Conservation (phyloP, 2,888 invertebrate species). For the Lissocephala sabroskyi region DNA sequence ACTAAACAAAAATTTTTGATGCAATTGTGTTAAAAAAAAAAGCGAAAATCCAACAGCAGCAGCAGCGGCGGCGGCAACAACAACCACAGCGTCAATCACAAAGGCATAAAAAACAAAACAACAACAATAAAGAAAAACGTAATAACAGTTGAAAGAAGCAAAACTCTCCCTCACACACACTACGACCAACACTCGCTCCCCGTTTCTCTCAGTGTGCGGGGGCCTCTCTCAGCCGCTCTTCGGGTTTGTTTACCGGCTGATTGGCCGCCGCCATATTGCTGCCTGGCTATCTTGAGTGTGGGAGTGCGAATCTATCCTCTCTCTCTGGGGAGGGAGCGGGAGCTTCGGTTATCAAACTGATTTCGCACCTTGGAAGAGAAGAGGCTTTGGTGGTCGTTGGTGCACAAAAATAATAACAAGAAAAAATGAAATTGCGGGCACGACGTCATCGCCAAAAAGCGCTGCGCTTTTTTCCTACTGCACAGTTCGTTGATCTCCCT, state of each 20-base stretch:
- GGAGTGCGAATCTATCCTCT: conserved; percentile 10
- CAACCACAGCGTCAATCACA: no score
- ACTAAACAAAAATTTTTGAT: conserved; percentile 53
- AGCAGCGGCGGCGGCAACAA: conserved; percentile 10
- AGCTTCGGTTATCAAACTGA: conserved; percentile 40
- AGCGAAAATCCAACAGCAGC: conserved; percentile 22
- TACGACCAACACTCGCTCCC: neutral
- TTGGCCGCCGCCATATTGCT: neutral
- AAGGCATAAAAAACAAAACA: no score
- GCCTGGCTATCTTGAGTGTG: conserved; percentile 14
- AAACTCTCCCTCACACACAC: no score
- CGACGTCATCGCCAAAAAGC: conserved; percentile 50
- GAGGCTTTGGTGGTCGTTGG: conserved; percentile 15
- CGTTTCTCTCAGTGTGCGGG: no score
- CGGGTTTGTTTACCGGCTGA: conserved; percentile 51
- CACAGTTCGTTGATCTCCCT: conserved; percentile 52
- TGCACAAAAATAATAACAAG: conserved; percentile 34
- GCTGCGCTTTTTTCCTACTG: conserved; percentile 11
- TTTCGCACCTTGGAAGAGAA: conserved; percentile 31
- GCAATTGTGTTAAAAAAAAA: conserved; percentile 48
- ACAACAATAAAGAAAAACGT: neutral
- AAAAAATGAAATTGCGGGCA: conserved; percentile 45
- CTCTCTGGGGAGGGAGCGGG: conserved; percentile 1
- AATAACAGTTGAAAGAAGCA: no score
- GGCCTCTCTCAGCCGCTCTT: conserved; percentile 5